phyloP scores from a whole-genome alignment of 2,113 vertebrate species.

The Amazona vittata region DNA sequence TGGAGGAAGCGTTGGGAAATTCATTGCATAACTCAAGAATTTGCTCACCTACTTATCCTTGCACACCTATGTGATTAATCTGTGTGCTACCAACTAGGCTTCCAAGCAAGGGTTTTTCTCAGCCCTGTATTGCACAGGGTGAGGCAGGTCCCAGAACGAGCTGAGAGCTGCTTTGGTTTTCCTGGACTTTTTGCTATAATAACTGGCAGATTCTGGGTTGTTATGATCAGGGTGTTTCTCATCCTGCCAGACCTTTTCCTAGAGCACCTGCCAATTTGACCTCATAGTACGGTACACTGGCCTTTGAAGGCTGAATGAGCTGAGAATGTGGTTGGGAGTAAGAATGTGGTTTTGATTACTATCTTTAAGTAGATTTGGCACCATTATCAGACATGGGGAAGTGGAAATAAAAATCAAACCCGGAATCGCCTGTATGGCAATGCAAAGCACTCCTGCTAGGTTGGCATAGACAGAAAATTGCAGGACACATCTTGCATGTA shows the following conservation, averaged over 20 bases:
- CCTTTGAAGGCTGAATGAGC: not conserved
- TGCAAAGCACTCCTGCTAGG: not conserved
- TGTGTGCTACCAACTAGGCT: not conserved
- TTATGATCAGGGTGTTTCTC: conserved; percentile 16
- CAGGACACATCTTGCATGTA: not conserved
- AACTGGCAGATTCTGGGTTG: not conserved
- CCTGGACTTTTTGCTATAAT: not conserved
- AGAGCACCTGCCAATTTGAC: conserved; percentile 10
- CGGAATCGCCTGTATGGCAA: not conserved
- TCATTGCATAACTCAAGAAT: not conserved
- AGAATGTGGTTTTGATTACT: not conserved
- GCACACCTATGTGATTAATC: not conserved
- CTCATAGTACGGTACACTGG: not conserved
- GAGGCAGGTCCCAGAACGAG: not conserved
- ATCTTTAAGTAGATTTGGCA: not conserved
- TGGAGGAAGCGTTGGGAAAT: not conserved
- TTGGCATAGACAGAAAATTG: not conserved
- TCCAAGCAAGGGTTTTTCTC: conserved; percentile 20
- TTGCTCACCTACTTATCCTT: not conserved
- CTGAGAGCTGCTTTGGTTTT: not conserved
- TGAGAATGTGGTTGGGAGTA: not conserved
- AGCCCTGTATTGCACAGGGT: not conserved
- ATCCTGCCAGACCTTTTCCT: conserved; percentile 38
- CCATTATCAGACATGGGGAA: not conserved
- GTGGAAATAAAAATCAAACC: conserved; percentile 3